Evolutionary conservation across 2,797 vertebrate species (phyloP).

Genomic region (Euphonia xanthogaster): DNA sequence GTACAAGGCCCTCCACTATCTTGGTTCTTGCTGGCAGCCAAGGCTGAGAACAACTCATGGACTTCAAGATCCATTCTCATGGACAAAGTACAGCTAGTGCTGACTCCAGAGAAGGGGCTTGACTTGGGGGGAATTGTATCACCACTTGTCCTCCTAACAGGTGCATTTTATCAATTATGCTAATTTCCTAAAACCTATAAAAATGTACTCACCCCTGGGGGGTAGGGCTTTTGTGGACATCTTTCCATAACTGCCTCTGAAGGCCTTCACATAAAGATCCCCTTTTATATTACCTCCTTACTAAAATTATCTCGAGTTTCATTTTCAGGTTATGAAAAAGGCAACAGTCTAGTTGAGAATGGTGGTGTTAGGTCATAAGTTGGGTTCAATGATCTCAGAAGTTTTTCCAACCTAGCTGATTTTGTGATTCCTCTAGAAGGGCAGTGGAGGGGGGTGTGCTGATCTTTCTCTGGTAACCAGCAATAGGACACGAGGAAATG

Average conservation of each 20-base stretch:
- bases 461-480: not conserved
- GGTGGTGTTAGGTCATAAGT: no score
- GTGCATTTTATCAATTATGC: not conserved
- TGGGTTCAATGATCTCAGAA: no score
- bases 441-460: not conserved
- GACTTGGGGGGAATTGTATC: not conserved
- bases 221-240: not conserved
- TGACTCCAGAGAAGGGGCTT: not conserved
- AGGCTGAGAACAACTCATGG: not conserved
- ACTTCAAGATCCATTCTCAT: fast-evolving
- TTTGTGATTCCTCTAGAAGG: no score
- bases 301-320: not conserved
- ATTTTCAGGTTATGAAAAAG: not conserved
- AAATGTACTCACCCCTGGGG: not conserved
- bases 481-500: not conserved
- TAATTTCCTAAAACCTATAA: not conserved
- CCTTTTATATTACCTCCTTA: not conserved
- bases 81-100: not conserved
- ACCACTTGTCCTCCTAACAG: not conserved
- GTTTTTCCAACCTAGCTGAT: no score
- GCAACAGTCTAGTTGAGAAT: no score
- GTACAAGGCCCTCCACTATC: not conserved
- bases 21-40: not conserved
- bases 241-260: not conserved
- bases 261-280: not conserved